These are phyloP conservation scores for Heliocidaris erythrogramma DNA, from an alignment of 35 echinoderm and acorn worm species.

Conservation along the genomic window DNA sequence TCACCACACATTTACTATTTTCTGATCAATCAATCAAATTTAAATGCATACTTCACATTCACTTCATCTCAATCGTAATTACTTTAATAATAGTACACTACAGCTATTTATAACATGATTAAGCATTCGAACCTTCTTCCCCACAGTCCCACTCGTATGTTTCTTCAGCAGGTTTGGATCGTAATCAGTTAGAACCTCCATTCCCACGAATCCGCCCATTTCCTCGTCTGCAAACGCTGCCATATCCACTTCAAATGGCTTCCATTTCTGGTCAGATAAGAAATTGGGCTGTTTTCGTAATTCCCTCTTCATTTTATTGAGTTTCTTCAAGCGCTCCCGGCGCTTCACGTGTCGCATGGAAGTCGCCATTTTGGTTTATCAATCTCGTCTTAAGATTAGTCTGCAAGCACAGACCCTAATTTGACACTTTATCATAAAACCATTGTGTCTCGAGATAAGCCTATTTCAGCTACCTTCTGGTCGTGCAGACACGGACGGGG, in stretches of 20 bases:
- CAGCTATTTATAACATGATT: too few species aligned
- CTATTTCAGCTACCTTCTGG: too few species aligned
- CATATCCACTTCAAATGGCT: conserved; percentile 40
- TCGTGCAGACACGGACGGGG: too few species aligned
- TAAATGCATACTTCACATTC: too few species aligned
- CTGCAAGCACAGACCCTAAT: too few species aligned
- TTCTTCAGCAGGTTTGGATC: background rate
- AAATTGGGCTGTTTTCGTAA: background rate
- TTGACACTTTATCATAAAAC: too few species aligned
- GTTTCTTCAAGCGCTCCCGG: conserved; percentile 33
- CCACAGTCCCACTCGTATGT: conserved; percentile 35
- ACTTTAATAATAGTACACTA: too few species aligned
- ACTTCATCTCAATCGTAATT: too few species aligned
- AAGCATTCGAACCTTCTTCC: background rate
- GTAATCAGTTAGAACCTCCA: conserved; percentile 47
- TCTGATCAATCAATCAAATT: too few species aligned
- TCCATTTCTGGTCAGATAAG: conserved; percentile 27
- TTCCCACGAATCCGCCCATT: conserved; percentile 53
- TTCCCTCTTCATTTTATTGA: conserved; percentile 28
- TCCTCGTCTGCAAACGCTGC: conserved; percentile 34
- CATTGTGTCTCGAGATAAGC: too few species aligned
- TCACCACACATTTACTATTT: too few species aligned
- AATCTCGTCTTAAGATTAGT: background rate
- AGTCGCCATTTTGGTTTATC: conserved; percentile 49
- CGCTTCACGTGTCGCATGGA: conserved; percentile 31